Evolutionary conservation across 2,888 invertebrate species (phyloP).

Genomic region (Congeria kusceri): DNA sequence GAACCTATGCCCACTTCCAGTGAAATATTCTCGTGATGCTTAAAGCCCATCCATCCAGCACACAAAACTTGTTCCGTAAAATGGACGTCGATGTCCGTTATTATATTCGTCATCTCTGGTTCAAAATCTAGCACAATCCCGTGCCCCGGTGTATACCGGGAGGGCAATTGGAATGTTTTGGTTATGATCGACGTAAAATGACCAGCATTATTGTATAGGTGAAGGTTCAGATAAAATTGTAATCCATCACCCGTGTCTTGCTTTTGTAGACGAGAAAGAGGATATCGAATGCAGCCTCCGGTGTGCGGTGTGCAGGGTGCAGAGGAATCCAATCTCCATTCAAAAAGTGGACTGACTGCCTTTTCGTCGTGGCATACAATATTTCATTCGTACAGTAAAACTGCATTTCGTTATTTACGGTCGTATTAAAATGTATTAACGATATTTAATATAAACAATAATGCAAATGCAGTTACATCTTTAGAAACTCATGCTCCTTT

Average conservation of each 20-base stretch:
- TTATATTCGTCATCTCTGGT: background rate
- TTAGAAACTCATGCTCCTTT: no score
- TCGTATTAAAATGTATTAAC: background rate
- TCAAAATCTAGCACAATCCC: slow-evolving; percentile 52
- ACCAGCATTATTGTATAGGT: slow-evolving; percentile 63
- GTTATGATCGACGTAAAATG: slow-evolving; percentile 47
- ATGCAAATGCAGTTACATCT: background rate
- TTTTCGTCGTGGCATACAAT: slow-evolving; percentile 29
- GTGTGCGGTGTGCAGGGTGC: background rate
- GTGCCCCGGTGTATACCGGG: slow-evolving; percentile 47
- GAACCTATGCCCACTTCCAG: slow-evolving; percentile 30
- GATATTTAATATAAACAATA: no score
- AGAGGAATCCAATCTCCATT: slow-evolving; percentile 35
- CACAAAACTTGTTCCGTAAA: slow-evolving; percentile 28
- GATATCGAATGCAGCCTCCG: slow-evolving; percentile 46
- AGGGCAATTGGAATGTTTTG: slow-evolving; percentile 46
- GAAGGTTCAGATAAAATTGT: slow-evolving; percentile 35
- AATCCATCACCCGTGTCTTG: slow-evolving; percentile 38
- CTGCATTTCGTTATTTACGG: background rate
- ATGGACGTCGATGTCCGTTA: slow-evolving; percentile 35
- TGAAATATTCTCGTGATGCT: slow-evolving; percentile 25
- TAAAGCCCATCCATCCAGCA: slow-evolving; percentile 30
- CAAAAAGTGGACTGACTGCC: slow-evolving; percentile 20
- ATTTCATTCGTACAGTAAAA: background rate
- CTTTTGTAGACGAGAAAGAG: slow-evolving; percentile 31